A percentile compares a stretch with the other conserved stretches of the same genome.
Evolutionary conservation across 2,113 vertebrate genomes (phyloP).

Genomic region (Holacanthus passer): DNA sequence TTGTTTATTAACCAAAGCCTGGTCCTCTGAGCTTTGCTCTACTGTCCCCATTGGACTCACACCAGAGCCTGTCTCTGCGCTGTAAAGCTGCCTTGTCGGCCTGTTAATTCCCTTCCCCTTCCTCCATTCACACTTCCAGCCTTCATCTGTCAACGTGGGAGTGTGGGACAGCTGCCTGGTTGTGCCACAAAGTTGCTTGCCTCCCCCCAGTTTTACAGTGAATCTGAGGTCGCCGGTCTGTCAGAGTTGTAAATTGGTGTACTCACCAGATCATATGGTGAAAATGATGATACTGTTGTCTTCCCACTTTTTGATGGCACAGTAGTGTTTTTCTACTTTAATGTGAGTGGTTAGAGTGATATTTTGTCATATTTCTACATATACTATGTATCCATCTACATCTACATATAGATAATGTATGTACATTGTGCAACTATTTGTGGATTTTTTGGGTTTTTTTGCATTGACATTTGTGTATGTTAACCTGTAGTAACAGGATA

Average conservation of each 20-base stretch:
- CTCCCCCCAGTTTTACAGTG: slow-evolving; percentile 49
- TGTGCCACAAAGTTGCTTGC: slow-evolving; percentile 36
- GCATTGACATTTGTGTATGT: background rate
- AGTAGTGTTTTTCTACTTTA: background rate
- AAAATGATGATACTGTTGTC: slow-evolving; percentile 7
- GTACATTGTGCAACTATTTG: background rate
- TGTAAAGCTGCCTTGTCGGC: slow-evolving; percentile 34
- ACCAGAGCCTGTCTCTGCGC: slow-evolving; percentile 51
- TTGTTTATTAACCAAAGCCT: slow-evolving; percentile 59
- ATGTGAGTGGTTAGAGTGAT: background rate
- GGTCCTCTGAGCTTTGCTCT: slow-evolving; percentile 42
- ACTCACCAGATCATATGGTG: slow-evolving; percentile 30
- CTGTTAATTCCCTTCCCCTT: slow-evolving; percentile 60
- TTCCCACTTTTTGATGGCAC: background rate
- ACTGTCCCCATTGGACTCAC: slow-evolving; percentile 48
- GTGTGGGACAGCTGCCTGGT: slow-evolving; percentile 65
- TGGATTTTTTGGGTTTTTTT: background rate
- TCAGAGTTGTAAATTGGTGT: slow-evolving; percentile 52
- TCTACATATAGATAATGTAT: background rate
- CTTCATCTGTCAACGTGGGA: slow-evolving; percentile 65
- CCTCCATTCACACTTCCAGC: slow-evolving; percentile 68
- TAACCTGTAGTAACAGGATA: background rate
- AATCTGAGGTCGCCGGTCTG: slow-evolving; percentile 52
- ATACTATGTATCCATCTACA: background rate
- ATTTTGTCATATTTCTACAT: background rate